Percentiles rank a stretch among this genome's conserved stretches.
These are phyloP conservation scores for Hymenopus coronatus DNA, from an alignment of 2,888 invertebrate species.

Conservation along the genomic window DNA sequence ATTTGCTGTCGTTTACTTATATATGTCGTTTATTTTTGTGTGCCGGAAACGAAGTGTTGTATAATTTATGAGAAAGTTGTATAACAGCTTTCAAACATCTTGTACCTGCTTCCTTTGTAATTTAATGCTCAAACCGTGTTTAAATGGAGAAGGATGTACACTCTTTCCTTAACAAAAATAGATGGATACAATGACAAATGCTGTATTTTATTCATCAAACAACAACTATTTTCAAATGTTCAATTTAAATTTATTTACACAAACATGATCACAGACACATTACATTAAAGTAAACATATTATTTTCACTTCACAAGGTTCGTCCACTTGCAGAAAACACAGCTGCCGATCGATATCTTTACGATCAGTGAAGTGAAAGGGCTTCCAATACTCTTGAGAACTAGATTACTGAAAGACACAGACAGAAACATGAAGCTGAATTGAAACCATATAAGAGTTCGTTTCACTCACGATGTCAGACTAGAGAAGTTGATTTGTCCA, in stretches of 20 bases:
- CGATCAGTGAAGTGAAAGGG: background rate
- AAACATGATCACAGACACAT: background rate
- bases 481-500: background rate
- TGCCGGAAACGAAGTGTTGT: too few relatives aligned
- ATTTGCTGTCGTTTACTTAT: too few relatives aligned
- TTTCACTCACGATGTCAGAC: background rate
- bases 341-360: background rate
- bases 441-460: background rate
- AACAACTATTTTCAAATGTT: background rate
- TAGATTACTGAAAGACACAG: background rate
- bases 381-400: background rate
- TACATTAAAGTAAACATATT: background rate
- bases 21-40: too few relatives aligned
- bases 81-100: background rate
- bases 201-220: background rate
- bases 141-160: background rate
- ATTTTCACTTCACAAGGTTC: background rate
- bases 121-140: background rate
- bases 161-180: background rate
- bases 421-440: background rate
- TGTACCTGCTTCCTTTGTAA: background rate
- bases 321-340: background rate
- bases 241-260: background rate
- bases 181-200: background rate
- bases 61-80: too few relatives aligned